Evolutionary conservation across 2,888 invertebrate species (phyloP).

Genomic region (Kuschelorhynchus macadamiae): DNA sequence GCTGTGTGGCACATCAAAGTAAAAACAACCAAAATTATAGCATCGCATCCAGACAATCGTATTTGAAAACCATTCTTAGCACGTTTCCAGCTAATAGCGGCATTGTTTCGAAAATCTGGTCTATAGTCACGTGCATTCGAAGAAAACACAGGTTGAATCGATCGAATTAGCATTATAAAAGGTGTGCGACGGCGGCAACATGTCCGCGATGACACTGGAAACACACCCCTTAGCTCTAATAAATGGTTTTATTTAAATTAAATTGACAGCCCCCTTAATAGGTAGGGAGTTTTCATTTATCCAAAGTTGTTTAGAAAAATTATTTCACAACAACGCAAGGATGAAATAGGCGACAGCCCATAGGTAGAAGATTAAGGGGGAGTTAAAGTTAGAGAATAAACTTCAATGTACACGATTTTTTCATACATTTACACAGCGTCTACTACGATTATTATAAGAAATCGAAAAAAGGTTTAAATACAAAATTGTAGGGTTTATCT

Average conservation of each 20-base stretch:
- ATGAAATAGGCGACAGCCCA: too few species aligned
- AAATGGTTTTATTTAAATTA: conserved; percentile 10
- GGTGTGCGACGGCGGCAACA: conserved; percentile 8
- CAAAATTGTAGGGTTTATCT: too few species aligned
- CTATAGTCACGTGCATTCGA: conserved; percentile 34
- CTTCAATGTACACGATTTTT: too few species aligned
- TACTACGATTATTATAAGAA: too few species aligned
- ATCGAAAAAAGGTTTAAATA: too few species aligned
- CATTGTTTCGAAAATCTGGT: conserved; percentile 28
- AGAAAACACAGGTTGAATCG: conserved; percentile 40
- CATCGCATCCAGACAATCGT: conserved; percentile 18
- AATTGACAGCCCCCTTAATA: too few species aligned
- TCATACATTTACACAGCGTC: too few species aligned
- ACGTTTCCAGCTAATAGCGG: conserved; percentile 34
- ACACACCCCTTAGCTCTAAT: conserved; percentile 17
- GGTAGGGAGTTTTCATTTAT: too few species aligned
- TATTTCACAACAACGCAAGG: too few species aligned
- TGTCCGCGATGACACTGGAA: conserved; percentile 10
- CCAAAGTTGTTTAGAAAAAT: too few species aligned
- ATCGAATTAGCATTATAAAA: conserved; percentile 36
- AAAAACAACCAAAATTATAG: conserved; percentile 11
- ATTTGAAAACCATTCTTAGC: conserved; percentile 24
- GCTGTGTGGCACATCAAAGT: background rate
- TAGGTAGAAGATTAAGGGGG: too few species aligned
- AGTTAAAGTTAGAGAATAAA: too few species aligned